A percentile compares a stretch with the other conserved stretches of the same genome.
Conservation (phyloP, 2,797 vertebrate species). For the Todus mexicanus region DNA sequence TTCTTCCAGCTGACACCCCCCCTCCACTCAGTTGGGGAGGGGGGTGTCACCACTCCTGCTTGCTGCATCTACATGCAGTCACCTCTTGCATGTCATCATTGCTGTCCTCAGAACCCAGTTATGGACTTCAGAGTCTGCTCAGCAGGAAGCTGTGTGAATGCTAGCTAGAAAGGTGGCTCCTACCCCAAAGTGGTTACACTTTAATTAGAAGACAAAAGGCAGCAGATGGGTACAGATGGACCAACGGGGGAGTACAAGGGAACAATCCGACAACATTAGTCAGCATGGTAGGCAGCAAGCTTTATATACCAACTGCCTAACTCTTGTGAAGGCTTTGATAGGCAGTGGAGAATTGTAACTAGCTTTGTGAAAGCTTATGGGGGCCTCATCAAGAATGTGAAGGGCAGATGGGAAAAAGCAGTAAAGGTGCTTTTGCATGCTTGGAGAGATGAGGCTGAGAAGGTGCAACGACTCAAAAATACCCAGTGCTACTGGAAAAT, state of each 20-base stretch:
- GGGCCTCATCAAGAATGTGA: background rate
- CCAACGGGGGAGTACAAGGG: constrained; percentile 52
- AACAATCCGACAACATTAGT: constrained; percentile 66
- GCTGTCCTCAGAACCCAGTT: background rate
- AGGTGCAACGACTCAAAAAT: background rate
- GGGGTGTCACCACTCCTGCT: background rate
- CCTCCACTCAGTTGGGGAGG: background rate
- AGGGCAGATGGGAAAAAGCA: background rate
- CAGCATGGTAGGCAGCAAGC: constrained; percentile 57
- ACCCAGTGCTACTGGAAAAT: background rate
- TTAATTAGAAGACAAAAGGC: constrained; percentile 56
- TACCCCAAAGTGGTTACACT: background rate
- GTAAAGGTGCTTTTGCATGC: background rate
- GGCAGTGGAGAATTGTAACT: background rate
- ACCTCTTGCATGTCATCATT: background rate
- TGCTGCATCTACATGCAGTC: background rate
- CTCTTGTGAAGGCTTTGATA: constrained; percentile 36
- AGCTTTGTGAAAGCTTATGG: background rate
- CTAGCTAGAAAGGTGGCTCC: background rate
- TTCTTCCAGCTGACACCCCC: background rate
- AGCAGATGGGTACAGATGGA: constrained; percentile 67
- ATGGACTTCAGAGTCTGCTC: background rate
- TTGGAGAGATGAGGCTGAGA: background rate
- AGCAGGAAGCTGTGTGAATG: background rate
- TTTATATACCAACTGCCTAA: constrained; percentile 53